Evolutionary conservation across 2,797 vertebrate species (phyloP).

Genomic region (Leptoclinus maculatus): DNA sequence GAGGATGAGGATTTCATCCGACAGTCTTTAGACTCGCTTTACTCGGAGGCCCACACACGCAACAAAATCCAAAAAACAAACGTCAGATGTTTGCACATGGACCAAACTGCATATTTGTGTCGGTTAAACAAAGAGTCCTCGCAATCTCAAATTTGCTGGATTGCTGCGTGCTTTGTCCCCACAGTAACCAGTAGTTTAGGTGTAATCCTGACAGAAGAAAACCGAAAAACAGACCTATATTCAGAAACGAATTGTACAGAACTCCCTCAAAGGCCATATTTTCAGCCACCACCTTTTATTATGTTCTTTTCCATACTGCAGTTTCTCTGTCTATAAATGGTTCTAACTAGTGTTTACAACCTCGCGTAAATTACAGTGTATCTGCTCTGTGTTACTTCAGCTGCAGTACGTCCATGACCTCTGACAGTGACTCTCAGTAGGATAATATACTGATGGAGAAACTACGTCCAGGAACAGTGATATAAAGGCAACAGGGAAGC

Average conservation of each 20-base stretch:
- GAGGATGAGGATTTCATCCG: slow-evolving; percentile 33
- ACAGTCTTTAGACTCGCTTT: slow-evolving; percentile 19
- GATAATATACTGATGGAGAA: slow-evolving; percentile 13
- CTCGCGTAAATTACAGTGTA: slow-evolving; percentile 69
- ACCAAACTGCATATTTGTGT: slow-evolving; percentile 22
- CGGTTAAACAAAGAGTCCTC: slow-evolving; percentile 10
- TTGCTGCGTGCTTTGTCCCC: slow-evolving; percentile 5
- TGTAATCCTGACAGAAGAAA: slow-evolving; percentile 36
- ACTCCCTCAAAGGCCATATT: slow-evolving; percentile 33
- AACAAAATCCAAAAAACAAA: slow-evolving; percentile 10
- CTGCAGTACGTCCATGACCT: slow-evolving; percentile 44
- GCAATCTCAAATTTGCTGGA: slow-evolving; percentile 16
- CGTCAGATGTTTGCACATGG: slow-evolving; percentile 4
- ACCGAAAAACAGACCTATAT: slow-evolving; percentile 40
- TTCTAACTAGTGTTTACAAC: slow-evolving; percentile 73
- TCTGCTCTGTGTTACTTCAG: slow-evolving; percentile 41
- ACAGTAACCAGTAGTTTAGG: slow-evolving; percentile 24
- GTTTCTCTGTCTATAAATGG: slow-evolving; percentile 72
- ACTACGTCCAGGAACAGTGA: background rate
- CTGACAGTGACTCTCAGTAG: slow-evolving; percentile 29
- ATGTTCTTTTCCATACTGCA: slow-evolving; percentile 58
- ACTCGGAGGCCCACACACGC: background rate
- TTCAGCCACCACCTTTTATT: slow-evolving; percentile 64
- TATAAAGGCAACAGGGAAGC: background rate
- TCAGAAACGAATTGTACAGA: slow-evolving; percentile 24